A percentile compares a stretch with the other conserved stretches of the same genome.
Conservation (phyloP, 2,797 vertebrate genomes). For the Odontamblyopus rebecca region DNA sequence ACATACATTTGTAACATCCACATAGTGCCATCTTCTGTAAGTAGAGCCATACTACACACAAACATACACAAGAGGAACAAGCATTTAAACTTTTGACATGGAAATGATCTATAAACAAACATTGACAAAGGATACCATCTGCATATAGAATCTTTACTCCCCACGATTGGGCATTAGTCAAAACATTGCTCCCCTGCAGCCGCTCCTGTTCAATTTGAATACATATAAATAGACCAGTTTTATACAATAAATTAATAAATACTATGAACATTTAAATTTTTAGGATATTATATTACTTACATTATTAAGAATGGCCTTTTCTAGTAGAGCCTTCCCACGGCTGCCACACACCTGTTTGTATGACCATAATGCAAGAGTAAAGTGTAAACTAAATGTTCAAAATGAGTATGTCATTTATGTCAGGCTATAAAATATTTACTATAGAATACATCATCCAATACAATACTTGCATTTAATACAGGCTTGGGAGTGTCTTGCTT, state of each 20-base stretch:
- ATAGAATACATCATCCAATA: not conserved
- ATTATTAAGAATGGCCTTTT: slow-evolving; percentile 87
- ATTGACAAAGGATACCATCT: slow-evolving; percentile 81
- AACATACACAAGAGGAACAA: not conserved
- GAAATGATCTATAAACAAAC: not conserved
- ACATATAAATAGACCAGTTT: slow-evolving; percentile 4
- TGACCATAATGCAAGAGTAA: not conserved
- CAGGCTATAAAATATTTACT: not conserved
- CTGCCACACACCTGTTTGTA: slow-evolving; percentile 78
- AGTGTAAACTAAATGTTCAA: not conserved
- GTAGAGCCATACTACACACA: slow-evolving; percentile 32
- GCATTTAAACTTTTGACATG: not conserved
- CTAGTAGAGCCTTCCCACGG: slow-evolving; percentile 85
- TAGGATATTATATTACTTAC: slow-evolving; percentile 64
- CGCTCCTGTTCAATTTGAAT: slow-evolving; percentile 70
- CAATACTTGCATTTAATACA: slow-evolving; percentile 41
- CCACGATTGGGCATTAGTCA: slow-evolving; percentile 82
- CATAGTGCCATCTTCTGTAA: slow-evolving; percentile 64
- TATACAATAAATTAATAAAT: not conserved
- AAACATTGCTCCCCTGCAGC: slow-evolving; percentile 72
- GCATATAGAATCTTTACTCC: slow-evolving; percentile 84
- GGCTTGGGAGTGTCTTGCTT: slow-evolving; percentile 58
- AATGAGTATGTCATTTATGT: not conserved
- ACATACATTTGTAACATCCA: slow-evolving; percentile 1
- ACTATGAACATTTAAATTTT: not conserved